A percentile compares a stretch with the other conserved stretches of the same genome.
phyloP scores from a whole-genome alignment of 1,140 invertebrate genomes.

The Drosophila sproati region DNA sequence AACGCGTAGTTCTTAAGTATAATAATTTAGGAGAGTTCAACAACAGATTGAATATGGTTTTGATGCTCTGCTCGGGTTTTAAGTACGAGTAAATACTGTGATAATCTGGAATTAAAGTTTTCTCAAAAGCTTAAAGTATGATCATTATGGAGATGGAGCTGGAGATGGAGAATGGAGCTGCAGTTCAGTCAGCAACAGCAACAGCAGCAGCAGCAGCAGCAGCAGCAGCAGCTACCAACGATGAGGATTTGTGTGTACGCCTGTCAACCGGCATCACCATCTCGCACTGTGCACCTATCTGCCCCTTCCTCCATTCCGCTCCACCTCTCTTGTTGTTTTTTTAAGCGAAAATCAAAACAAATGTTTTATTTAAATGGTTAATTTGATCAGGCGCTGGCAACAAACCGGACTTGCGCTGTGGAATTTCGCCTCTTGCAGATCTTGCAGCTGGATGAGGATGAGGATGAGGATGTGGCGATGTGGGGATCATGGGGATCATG shows the following conservation, averaged over 20 bases:
- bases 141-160: conserved; percentile 26
- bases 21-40: neutral
- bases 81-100: conserved; percentile 41
- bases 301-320: neutral
- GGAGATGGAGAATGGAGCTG: neutral
- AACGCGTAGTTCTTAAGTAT: too few species aligned
- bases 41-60: neutral
- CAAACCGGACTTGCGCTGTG: conserved; percentile 12
- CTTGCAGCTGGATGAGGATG: neutral
- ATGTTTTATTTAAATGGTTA: conserved; percentile 82
- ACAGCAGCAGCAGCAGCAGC: conserved; percentile 6
- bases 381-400: conserved; percentile 55
- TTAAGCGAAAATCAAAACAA: conserved; percentile 68
- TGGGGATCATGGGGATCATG: conserved; percentile 1
- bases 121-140: conserved; percentile 9
- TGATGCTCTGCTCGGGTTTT: conserved; percentile 2
- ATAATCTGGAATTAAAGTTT: conserved; percentile 43
- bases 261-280: conserved; percentile 57
- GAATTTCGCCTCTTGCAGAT: neutral
- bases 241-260: conserved; percentile 44
- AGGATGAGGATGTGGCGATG: neutral
- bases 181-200: too few species aligned
- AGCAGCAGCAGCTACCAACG: conserved; percentile 32
- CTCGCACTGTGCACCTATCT: neutral
- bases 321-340: neutral